Base-by-base conservation (phyloP, 1,140 invertebrate species). In the Dufourea novaeangliae region DNA sequence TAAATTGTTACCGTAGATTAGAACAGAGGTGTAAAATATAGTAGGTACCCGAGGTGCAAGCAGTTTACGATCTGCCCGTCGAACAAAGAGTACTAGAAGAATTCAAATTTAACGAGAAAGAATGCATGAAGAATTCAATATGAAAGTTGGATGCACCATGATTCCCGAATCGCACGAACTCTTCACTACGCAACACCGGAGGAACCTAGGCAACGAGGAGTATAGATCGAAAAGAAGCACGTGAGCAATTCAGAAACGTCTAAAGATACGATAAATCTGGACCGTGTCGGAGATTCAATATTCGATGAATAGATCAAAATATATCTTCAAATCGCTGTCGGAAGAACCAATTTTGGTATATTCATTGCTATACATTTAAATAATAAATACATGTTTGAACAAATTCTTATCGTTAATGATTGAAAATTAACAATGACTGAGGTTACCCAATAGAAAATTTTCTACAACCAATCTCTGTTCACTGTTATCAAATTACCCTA, bases 81-180 rank as follows among this genome's bases (percentile, higher is more conserved):
- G 57, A 46, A 37, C 73, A 69, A 76, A 76, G 29, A 62, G 64
- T 56, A 61, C 41, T 80, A 22, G 54, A 67, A 77, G 75, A 77
- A 77, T 77, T 70, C 74, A 78, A 74, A 62, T 63, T 69, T 59
- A 82, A 75, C 56, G 68, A 77, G 29, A 50, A 69, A 64, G 73
- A 82, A 70, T 69, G 70, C 62, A 73, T 68, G 67, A 75, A 54
- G 74, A 77, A 64, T 75, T 66, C 72, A 74, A 63, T 75, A 77
- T 68, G 50, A 69, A 69, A 64, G 75, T 70, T 78, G 66, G 75
- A 56, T 66, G 34, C 50, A 62, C 25, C 66, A 71, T 71, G 75
- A 77, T 41, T 77, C 68, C 46, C 27, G 75, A 62, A 34, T 77
- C 67, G 32, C 71, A 68, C 59, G 63, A 77, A 71, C 75, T 77